Evolutionary conservation across 2,888 invertebrate species (phyloP), one percentile per base, ranked within the genome.

Genomic region (Cynaeus angustus): DNA sequence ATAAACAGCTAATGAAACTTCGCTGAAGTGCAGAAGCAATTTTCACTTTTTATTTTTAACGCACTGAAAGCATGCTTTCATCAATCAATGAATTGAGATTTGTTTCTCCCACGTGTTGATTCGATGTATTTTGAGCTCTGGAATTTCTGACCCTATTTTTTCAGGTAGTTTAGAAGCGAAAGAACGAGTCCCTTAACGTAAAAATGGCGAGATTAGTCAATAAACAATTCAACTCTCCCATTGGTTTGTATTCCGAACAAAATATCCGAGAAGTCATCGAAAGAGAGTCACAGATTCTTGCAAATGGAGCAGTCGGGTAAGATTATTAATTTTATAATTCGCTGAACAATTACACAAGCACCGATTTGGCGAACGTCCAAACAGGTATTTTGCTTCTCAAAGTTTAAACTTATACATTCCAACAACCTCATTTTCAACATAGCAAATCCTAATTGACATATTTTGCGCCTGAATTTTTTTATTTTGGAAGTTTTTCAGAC

Each of bases 191-290:
- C 33, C n/a, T 7, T n/a, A n/a, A n/a, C 33, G 21, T 21, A 16
- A 89, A 87, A 84, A 93, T 93, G 93, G 90, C 92, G 82, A 88
- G 86, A 84, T 87, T 95, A 86, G 93, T 94, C 78, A 94, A 94
- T 88, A 94, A 93, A 86, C 95, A 95, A 86, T 95, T 94, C 88
- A 95, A 95, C 87, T 93, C 94, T 76, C 95, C 95, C 74, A 94
- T 95, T 81, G 92, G 92, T 83, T 87, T 95, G 66, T 95, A 95
- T 85, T 95, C 95, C 37, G 91, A 91, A 79, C 88, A 91, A 82
- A 92, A 93, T 83, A 91, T 95, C 76, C 90, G 92, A 84, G 94
- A 94, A 83, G 92, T 94, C 33, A 87, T 95, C 79, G 89, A 91
- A 82, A 91, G 92, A 79, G 94, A 95, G 83, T 87, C 93, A 76